Evolutionary conservation across 2,113 vertebrate species (phyloP).

Genomic region (Sciurus niger): DNA sequence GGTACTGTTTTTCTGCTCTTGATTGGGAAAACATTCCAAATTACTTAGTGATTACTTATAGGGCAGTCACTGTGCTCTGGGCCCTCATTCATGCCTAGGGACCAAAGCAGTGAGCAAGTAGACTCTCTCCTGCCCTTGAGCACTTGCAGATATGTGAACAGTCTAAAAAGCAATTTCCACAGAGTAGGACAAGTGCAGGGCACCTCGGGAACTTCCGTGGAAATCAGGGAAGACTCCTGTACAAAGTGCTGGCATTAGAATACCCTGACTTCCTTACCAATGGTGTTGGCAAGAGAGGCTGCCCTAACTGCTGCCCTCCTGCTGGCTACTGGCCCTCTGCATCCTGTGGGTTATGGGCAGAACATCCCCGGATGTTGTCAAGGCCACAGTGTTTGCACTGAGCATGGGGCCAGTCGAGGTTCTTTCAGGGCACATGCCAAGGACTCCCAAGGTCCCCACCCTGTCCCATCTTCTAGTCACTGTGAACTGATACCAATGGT

Average conservation of each 20-base stretch:
- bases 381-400: accelerated
- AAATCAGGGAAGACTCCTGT: background rate
- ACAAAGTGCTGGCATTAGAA: background rate
- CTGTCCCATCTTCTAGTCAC: too few relatives aligned
- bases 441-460: background rate
- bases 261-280: too few relatives aligned
- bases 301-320: background rate
- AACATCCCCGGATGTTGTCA: background rate
- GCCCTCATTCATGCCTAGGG: background rate
- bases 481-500: background rate
- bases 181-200: too few relatives aligned
- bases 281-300: background rate
- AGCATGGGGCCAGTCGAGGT: background rate
- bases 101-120: background rate
- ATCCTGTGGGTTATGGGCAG: background rate
- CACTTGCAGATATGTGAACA: background rate
- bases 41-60: background rate
- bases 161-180: too few relatives aligned
- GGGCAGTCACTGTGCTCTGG: background rate
- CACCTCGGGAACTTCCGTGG: background rate
- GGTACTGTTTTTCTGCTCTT: background rate
- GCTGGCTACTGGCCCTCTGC: background rate
- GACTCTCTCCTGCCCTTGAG: background rate
- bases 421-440: background rate
- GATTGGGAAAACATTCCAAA: background rate